Evolutionary conservation across 2,113 vertebrate genomes (phyloP), one percentile per base, ranked within the genome.

Genomic region (Platysteira castanea): DNA sequence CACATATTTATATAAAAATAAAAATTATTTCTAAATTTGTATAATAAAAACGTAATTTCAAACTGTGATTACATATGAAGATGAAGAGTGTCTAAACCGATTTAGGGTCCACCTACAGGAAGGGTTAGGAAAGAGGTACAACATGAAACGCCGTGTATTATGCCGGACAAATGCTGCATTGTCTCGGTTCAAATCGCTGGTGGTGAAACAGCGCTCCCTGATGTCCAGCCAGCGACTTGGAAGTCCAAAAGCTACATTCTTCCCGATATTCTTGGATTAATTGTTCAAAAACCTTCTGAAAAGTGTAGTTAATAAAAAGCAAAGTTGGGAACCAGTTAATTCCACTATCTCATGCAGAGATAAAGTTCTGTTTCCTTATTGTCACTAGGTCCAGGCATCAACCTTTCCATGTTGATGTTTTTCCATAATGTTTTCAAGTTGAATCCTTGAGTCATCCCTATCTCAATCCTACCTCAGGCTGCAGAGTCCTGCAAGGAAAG

Each of bases 141-240:
- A 24, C 64, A 14, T 2, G 42, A 85, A 67, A 31, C n/a, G 9
- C 42, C 3, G 7, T 10, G 42, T 47, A 2, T 7, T 14, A 4
- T 0, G 4, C 18, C 1, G n/a, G 59, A 69, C 39, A 53, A 80
- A 26, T 1, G 20, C 63, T 28, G 8, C 50, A 2, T 9, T 56
- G 27, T 10, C 13, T 28, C 35, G 2, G n/a, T 50, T 79, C 46
- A 41, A 69, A 46, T 10, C 14, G 33, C 52, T 87, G 26, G 11
- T 23, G 57, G 81, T 78, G 86, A 84, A 94, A 90, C 64, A 93
- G 92, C 81, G 95, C 95, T 90, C 85, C 71, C 96, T 95, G 54
- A 80, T 59, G 95, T 46, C 56, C 88, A 61, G 20, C 2, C 10
- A 68, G 50, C 1, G 50, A 47, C 35, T 30, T 52, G 30, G 56